These are phyloP conservation scores for Umimayanthus kanabou DNA, from an alignment of 92 coral and sea anemone species.

Conservation along the genomic window DNA sequence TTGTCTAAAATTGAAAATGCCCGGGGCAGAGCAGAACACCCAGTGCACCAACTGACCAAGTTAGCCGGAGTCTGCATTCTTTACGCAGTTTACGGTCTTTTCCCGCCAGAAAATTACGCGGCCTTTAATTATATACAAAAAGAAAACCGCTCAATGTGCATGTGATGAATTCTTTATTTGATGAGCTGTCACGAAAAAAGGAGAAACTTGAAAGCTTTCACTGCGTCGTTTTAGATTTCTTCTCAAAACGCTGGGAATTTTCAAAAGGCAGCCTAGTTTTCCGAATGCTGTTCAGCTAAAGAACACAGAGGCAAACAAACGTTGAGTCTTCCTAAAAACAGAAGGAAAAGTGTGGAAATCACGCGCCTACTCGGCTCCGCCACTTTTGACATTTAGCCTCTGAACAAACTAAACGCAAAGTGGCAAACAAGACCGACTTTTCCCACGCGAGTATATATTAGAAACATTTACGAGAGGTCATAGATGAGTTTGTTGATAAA, in stretches of 20 bases:
- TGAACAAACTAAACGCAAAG: background rate
- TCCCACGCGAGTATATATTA: background rate
- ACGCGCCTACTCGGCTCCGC: background rate
- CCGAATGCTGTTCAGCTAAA: background rate
- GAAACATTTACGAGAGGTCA: constrained; percentile 12
- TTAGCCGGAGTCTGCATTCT: background rate
- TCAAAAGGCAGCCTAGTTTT: background rate
- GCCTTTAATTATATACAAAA: background rate
- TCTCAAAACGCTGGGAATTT: background rate
- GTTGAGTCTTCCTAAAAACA: background rate
- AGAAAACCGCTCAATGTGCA: background rate
- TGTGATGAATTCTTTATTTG: background rate
- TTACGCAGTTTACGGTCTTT: constrained; percentile 1
- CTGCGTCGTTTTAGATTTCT: background rate
- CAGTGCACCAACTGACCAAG: background rate
- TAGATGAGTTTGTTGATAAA: background rate
- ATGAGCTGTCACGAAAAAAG: background rate
- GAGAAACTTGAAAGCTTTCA: background rate
- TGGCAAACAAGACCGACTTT: background rate
- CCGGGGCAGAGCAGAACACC: background rate
- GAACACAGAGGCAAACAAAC: background rate
- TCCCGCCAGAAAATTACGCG: background rate
- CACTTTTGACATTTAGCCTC: background rate
- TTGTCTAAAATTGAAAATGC: background rate
- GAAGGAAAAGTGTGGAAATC: background rate